Base-by-base conservation (phyloP, 1,140 invertebrate species). In the Oncopodura yosiiana region DNA sequence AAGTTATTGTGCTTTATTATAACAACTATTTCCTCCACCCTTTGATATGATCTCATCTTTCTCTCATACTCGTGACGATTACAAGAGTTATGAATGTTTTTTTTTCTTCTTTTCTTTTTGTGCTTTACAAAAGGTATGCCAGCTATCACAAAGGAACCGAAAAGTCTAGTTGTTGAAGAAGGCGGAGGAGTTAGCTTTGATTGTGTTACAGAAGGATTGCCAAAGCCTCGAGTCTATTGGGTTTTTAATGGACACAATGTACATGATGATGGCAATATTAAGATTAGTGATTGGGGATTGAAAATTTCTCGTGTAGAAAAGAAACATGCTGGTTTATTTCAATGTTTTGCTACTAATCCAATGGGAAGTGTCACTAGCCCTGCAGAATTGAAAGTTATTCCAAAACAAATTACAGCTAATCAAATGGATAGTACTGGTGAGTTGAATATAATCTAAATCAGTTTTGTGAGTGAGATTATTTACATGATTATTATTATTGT, bases 301-400 rank as follows among this genome's bases (percentile, higher is more conserved):
- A 69, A 73, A 18, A 80, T 92, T 50, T 73, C 76, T 1, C 75
- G 76, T 3, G 81, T 86, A 0, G 79, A 84, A 63, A 88, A 88
- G 65, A 76, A 77, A 3, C 86, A 92, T 66, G 85, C 86, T 0
- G 90, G 91, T 0, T 82, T 91, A 18, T 83, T 91, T 49, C 88
- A 94, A 66, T 91, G 88, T 68, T 86, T 93, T 62, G 88, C 86
- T 0, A 81, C 77, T 53, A 94, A 92, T 70, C 69, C 75, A n/a
- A 75, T 87, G 12, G 87, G 86, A 19, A 83, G 82, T 50, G 79
- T 74, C 14, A 76, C 73, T 8, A 74, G 74, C 11, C 74, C 74
- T 26, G 77, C 77, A 44, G 70, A 81, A 56, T 67, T 89, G 30
- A 77, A 78, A 49, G 86, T 91, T 0, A 78, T 80, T 52, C 85